These are phyloP conservation scores for Parapristionchus giblindavisi DNA, from an alignment of 2,888 invertebrate genomes.

Conservation along the genomic window DNA sequence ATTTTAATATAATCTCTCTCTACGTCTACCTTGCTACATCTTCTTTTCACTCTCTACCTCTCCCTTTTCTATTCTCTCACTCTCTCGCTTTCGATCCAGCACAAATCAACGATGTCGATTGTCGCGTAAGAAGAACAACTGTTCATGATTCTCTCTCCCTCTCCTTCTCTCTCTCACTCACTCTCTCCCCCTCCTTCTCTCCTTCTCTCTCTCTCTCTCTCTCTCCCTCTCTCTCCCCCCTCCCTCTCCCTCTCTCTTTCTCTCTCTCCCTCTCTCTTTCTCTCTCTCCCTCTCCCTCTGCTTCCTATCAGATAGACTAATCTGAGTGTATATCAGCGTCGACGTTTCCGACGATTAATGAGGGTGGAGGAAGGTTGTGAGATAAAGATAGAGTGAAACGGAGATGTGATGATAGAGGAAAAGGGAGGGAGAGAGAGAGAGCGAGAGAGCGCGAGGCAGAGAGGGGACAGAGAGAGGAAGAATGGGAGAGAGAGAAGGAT, in stretches of 20 bases:
- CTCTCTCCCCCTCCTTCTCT: not conserved
- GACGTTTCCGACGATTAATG: no score
- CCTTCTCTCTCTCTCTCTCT: slow-evolving; percentile 11
- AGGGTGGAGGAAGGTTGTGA: no score
- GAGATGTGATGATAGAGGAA: no score
- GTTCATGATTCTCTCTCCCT: not conserved
- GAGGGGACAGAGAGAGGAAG: no score
- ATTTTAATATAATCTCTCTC: slow-evolving; percentile 5
- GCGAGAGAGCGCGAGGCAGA: no score
- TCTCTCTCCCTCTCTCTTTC: slow-evolving; percentile 11
- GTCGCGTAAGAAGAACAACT: slow-evolving; percentile 14
- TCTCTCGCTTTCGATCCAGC: no score
- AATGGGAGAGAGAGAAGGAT: no score
- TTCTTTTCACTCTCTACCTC: slow-evolving; percentile 16
- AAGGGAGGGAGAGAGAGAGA: no score
- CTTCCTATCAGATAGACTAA: no score
- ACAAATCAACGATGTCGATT: slow-evolving; percentile 22
- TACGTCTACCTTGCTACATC: not conserved
- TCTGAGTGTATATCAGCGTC: no score
- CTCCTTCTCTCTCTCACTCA: not conserved
- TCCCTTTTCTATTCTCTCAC: no score
- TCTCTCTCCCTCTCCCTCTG: not conserved
- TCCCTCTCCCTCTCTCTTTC: slow-evolving; percentile 17
- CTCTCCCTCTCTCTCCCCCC: slow-evolving; percentile 18
- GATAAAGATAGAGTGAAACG: no score